phyloP scores from a whole-genome alignment of 2,797 vertebrate genomes.

The Neosalanx taihuensis region DNA sequence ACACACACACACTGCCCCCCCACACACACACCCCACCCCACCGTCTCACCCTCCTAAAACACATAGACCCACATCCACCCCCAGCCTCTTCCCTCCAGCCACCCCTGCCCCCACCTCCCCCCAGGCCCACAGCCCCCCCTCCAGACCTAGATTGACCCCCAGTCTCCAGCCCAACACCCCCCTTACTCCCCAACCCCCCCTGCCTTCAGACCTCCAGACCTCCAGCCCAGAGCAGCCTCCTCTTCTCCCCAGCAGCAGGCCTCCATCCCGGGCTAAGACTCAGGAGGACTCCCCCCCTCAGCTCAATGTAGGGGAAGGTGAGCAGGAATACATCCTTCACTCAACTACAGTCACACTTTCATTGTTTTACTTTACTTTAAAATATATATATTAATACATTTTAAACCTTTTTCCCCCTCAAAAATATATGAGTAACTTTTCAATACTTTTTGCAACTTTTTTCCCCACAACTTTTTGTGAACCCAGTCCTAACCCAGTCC shows the following conservation, averaged over 20 bases:
- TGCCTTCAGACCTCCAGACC: neutral
- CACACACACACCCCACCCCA: neutral
- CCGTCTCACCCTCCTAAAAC: neutral
- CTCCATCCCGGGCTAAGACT: slow-evolving; percentile 34
- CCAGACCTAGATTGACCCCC: neutral
- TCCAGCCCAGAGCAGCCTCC: neutral
- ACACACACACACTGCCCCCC: too few relatives aligned
- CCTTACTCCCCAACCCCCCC: neutral
- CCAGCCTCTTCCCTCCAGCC: neutral
- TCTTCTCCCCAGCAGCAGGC: slow-evolving; percentile 3
- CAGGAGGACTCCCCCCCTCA: slow-evolving; percentile 44
- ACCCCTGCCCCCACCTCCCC: slow-evolving; percentile 8
- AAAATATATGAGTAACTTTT: too few relatives aligned
- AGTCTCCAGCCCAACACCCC: neutral
- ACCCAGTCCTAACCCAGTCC: too few relatives aligned
- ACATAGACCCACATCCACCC: neutral
- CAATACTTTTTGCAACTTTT: too few relatives aligned
- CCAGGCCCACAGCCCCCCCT: neutral
- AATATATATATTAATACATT: too few relatives aligned
- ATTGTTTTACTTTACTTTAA: too few relatives aligned
- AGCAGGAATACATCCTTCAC: slow-evolving; percentile 12
- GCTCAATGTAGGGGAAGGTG: slow-evolving; percentile 65
- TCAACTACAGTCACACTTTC: too few relatives aligned
- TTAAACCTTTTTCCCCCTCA: too few relatives aligned
- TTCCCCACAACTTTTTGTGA: too few relatives aligned